Conservation (phyloP, 2,888 invertebrate genomes). For the Fissipunctia ypsillon region DNA sequence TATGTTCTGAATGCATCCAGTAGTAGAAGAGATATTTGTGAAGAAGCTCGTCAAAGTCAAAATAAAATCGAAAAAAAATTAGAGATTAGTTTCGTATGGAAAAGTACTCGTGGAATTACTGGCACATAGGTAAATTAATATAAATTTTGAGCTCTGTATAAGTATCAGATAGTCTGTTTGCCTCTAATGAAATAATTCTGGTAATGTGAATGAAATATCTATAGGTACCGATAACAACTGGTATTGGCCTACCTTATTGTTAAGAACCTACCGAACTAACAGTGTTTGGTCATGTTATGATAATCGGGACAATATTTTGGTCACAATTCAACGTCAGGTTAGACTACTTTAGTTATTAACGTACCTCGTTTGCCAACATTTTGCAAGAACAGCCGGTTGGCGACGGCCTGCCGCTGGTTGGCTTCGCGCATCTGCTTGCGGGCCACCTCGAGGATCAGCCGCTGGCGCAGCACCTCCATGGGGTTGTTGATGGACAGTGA, state of each 20-base stretch:
- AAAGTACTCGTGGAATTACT: no score
- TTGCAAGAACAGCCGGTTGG: constrained; percentile 94
- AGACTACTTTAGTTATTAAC: background rate
- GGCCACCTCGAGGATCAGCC: constrained; percentile 95
- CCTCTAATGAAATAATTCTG: no score
- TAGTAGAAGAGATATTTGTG: background rate
- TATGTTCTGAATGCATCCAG: background rate
- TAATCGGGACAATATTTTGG: background rate
- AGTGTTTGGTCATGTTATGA: background rate
- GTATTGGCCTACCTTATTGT: background rate
- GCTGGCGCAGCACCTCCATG: constrained; percentile 95
- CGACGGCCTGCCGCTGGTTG: constrained; percentile 92
- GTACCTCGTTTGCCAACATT: constrained; percentile 94
- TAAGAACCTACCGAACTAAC: background rate
- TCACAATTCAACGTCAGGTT: background rate
- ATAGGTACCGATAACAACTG: background rate
- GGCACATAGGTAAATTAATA: no score
- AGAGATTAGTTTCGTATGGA: no score
- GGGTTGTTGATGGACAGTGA: constrained; percentile 97
- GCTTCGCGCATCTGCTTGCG: constrained; percentile 95
- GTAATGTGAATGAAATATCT: background rate
- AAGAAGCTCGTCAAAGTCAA: background rate
- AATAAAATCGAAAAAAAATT: no score
- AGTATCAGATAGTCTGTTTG: no score
- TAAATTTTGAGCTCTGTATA: no score